These are phyloP conservation scores for Drosophila mayaguana DNA, from an alignment of 2,888 invertebrate species.

Conservation along the genomic window DNA sequence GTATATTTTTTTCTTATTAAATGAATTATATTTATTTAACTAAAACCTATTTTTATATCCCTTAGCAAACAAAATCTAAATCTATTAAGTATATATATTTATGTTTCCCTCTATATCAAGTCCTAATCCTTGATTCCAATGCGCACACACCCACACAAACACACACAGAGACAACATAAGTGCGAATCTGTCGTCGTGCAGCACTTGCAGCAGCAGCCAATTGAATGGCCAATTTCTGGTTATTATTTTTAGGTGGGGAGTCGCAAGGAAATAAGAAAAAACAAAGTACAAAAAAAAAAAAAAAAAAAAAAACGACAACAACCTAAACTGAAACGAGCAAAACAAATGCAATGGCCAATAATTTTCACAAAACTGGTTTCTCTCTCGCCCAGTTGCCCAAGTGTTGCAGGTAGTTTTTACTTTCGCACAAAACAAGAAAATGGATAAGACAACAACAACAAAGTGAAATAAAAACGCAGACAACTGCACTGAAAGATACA, in stretches of 20 bases:
- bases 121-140: neutral
- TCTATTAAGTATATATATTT: neutral
- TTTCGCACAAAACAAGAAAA: conserved; percentile 72
- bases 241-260: conserved; percentile 24
- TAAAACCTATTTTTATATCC: neutral
- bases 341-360: conserved; percentile 64
- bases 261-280: conserved; percentile 6
- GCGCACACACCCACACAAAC: neutral
- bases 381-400: conserved; percentile 44
- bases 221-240: conserved; percentile 44
- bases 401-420: conserved; percentile 76
- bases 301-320: neutral
- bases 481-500: conserved; percentile 58
- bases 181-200: conserved; percentile 22
- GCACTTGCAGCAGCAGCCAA: conserved; percentile 41
- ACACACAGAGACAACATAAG: conserved; percentile 8
- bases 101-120: neutral
- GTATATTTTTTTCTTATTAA: neutral
- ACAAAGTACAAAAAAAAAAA: neutral
- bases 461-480: conserved; percentile 16
- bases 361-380: conserved; percentile 78
- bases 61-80: neutral
- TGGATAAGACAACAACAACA: conserved; percentile 8
- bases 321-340: conserved; percentile 30
- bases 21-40: neutral